These are phyloP conservation scores for Ploceus nigricollis DNA, from an alignment of 2,113 vertebrate genomes.

Conservation along the genomic window DNA sequence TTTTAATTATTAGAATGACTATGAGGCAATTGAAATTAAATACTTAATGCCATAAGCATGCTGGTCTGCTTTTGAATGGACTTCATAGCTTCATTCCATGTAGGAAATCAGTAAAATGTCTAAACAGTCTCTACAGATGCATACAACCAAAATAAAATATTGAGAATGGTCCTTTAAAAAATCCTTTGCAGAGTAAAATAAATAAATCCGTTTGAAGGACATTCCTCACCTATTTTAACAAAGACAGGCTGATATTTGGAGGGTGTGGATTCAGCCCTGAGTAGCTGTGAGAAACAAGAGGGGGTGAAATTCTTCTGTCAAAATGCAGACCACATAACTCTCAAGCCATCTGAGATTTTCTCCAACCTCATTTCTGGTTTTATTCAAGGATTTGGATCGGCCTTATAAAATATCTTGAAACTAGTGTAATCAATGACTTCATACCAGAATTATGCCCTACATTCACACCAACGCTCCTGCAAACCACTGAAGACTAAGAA, in stretches of 20 bases:
- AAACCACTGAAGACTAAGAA: not conserved
- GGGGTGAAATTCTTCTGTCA: not conserved
- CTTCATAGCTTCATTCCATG: not conserved
- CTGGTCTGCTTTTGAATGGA: not conserved
- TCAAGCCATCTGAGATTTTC: not conserved
- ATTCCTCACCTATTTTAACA: not conserved
- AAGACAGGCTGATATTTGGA: conserved; percentile 22
- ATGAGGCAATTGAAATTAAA: not conserved
- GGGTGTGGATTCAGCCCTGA: not conserved
- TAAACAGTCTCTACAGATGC: not conserved
- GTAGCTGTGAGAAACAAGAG: not conserved
- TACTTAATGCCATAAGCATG: not conserved
- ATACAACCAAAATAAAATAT: not conserved
- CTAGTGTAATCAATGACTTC: not conserved
- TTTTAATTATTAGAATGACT: not conserved
- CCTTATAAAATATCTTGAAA: not conserved
- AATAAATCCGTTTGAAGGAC: not conserved
- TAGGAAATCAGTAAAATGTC: not conserved
- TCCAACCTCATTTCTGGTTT: not conserved
- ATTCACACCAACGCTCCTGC: not conserved
- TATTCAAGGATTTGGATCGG: not conserved
- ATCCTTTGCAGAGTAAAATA: not conserved
- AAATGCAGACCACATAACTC: not conserved
- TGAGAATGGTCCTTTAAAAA: not conserved
- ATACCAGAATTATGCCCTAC: not conserved